Base-by-base conservation (phyloP, 64 coral and sea anemone species). In the Cladopsammia gracilis region DNA sequence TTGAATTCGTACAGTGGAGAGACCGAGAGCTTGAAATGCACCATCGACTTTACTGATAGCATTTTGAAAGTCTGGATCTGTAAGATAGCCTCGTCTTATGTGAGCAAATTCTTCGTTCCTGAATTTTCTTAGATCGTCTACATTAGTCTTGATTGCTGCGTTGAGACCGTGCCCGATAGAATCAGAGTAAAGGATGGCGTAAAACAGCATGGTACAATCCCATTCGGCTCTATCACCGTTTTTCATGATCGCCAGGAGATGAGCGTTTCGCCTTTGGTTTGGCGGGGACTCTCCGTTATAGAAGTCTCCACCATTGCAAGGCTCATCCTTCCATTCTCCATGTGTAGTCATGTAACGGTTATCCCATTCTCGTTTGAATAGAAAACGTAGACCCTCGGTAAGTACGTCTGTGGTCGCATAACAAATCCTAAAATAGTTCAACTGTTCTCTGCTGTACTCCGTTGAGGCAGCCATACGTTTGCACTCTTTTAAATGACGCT, bases 151-250 rank as follows among this genome's bases (percentile, higher is more conserved):
- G 48, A 86, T 65, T 47, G 76, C 25, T 61, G 78, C 49, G 24
- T 73, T 83, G 14, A 91, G 70, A 78, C 19, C n/a, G 10, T 44
- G n/a, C 18, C 87, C 87, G 16, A 89, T 25, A 78, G 52, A 61
- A 22, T 89, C 87, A 62, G 87, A 89, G 74, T 58, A 89, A 64
- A 89, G 87, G 26, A 89, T 25, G 5, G 73, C 71, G 42, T 89
- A 89, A 50, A 89, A 89, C 4, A 86, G 34, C 26, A 71, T 71
- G 19, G 20, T 71, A 22, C 80, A 84, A 13, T 69, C 82, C 82
- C 82, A 86, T 19, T 86, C 45, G 25, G 4, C 44, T 59, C 62
- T 86, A 24, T 67, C 25, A 3, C 82, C 82, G 10, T 23, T 67
- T 24, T 46, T 86, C 46, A 86, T 86, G n/a, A 18, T 70, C 43